Percentiles rank a stretch among this genome's conserved stretches.
These are phyloP conservation scores for Craterocephalus amniculus DNA, from an alignment of 2,797 vertebrate genomes.

Conservation along the genomic window DNA sequence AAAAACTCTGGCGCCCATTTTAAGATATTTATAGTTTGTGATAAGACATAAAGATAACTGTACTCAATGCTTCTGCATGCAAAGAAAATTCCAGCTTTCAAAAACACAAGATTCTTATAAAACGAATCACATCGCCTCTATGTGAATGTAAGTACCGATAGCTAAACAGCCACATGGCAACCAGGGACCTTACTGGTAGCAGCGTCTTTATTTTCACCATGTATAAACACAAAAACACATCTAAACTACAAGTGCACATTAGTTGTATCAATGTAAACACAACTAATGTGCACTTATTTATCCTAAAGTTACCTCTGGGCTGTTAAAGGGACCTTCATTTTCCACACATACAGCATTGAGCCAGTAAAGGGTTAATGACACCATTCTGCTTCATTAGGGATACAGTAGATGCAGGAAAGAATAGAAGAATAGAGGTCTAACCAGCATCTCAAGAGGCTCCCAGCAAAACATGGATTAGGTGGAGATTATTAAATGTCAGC, in stretches of 20 bases:
- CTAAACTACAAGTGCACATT: too few relatives aligned
- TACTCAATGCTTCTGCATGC: too few relatives aligned
- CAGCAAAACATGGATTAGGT: conserved; percentile 81
- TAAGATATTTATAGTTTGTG: too few relatives aligned
- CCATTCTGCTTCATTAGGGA: conserved; percentile 61
- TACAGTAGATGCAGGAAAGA: conserved; percentile 52
- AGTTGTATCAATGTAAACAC: not conserved
- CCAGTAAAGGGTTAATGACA: conserved; percentile 48
- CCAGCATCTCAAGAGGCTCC: conserved; percentile 73
- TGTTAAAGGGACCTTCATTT: conserved; percentile 19
- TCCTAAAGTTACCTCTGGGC: conserved; percentile 12
- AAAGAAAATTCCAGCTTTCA: too few relatives aligned
- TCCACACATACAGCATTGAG: conserved; percentile 6
- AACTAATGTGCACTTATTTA: conserved; percentile 10
- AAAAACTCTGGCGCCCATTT: too few relatives aligned
- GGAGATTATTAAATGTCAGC: conserved; percentile 88
- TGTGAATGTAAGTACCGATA: not conserved
- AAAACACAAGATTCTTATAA: too few relatives aligned
- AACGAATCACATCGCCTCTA: not conserved
- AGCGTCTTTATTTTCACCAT: not conserved
- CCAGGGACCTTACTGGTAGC: not conserved
- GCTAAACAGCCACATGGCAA: not conserved
- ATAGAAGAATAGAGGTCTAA: conserved; percentile 69
- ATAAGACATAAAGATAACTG: too few relatives aligned
- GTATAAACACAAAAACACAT: not conserved